Base-by-base conservation (phyloP, 2,888 invertebrate species). In the Choreutis nemorana region DNA sequence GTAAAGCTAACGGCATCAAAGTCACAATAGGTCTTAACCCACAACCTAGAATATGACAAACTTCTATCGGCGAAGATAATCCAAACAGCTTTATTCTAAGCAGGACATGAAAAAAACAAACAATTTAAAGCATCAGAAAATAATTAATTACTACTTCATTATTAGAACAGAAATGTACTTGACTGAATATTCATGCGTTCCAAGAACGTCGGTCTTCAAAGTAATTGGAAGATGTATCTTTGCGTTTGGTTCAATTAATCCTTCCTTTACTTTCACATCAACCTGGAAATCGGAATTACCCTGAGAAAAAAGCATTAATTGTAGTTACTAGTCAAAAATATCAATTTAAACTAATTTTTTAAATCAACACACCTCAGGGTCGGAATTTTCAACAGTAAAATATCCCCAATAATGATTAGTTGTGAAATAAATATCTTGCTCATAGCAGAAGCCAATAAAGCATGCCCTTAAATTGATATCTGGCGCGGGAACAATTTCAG, bases 21-120 rank as follows among this genome's bases (percentile, higher is more conserved):
- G 85, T 84, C 2, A 89, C 79, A 7, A 87, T 85, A 0, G 89
- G 88, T 2, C 88, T 86, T 43, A 86, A 83, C 14, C 84, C 86
- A 26, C 62, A 77, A 14, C 82, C 84, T 4, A 52, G 52, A 23
- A 86, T 63, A 9, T 58, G 60, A 35, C 83, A 84, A 29, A 81
- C 59, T 13, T 71, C 61, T 3, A 72, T 45, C n/a, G 66, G 45
- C 32, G 58, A 50, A 1, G 67, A 49, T 23, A 64, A 38, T 1
- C 83, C 83, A 45, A 82, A 79, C 11, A 77, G 45, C n/a, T n/a
- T n/a, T n/a, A n/a, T n/a, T n/a, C n/a, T n/a, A n/a, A n/a, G 20
- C 45, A 26, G 23, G 28, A 23, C 3, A n/a, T n/a, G 15, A 29
- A 34, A 26, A 34, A 32, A 8, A 6, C 22, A 4, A n/a, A 5